phyloP scores from a whole-genome alignment of 1,140 invertebrate species.

The Drosophila asahinai region DNA sequence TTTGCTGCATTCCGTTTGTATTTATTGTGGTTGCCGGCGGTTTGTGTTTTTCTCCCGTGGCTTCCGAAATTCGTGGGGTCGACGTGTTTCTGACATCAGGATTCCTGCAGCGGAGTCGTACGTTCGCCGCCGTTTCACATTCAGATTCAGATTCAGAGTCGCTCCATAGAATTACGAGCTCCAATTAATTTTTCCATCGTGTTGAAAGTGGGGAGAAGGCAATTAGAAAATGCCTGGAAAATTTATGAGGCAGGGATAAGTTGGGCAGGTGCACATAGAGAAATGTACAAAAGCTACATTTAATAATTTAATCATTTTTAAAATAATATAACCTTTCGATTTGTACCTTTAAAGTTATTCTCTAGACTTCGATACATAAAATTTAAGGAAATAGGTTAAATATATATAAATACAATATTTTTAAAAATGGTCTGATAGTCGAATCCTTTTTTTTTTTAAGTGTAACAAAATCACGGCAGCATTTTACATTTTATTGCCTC shows the following conservation, averaged over 20 bases:
- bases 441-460: not conserved
- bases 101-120: conserved; percentile 37
- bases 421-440: not conserved
- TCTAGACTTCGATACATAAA: no score
- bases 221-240: conserved; percentile 53
- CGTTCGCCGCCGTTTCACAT: conserved; percentile 1
- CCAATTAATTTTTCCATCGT: conserved; percentile 46
- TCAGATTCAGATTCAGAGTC: conserved; percentile 19
- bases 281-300: not conserved
- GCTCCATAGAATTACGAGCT: conserved; percentile 36
- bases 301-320: not conserved
- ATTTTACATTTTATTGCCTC: conserved; percentile 61
- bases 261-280: conserved; percentile 3
- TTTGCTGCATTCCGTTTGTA: conserved; percentile 70
- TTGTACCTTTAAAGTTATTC: no score
- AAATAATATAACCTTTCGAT: conserved; percentile 3
- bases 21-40: conserved; percentile 69
- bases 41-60: conserved; percentile 38
- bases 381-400: no score
- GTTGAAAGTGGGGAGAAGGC: conserved; percentile 23
- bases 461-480: conserved; percentile 52
- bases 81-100: conserved; percentile 68
- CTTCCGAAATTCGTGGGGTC: conserved; percentile 29
- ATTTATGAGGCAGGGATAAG: conserved; percentile 31
- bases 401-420: no score